These are phyloP conservation scores for Seladonia tumulorum DNA, from an alignment of 2,888 invertebrate genomes.

Conservation along the genomic window DNA sequence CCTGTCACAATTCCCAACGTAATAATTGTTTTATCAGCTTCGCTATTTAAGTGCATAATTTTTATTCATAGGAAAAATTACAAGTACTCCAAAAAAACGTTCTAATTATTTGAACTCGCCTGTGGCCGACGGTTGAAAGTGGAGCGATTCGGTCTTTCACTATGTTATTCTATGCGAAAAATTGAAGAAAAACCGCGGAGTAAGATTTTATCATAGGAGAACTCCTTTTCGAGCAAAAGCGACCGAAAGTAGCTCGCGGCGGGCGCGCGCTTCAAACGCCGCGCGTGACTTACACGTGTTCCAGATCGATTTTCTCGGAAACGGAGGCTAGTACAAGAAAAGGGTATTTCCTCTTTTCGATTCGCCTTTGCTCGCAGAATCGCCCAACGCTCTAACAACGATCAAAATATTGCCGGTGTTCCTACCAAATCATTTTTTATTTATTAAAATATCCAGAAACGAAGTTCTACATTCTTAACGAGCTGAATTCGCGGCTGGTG, in stretches of 20 bases:
- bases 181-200: background rate
- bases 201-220: background rate
- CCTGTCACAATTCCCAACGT: no score
- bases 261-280: background rate
- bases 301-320: conserved; percentile 12
- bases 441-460: background rate
- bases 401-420: no score
- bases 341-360: background rate
- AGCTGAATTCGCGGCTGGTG: conserved; percentile 19
- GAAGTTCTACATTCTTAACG: background rate
- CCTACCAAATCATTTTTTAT: background rate
- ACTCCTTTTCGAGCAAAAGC: background rate
- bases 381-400: accelerated
- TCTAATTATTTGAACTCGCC: background rate
- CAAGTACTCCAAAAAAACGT: no score
- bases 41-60: no score
- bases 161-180: background rate
- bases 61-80: no score
- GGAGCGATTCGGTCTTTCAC: background rate
- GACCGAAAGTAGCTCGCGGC: background rate
- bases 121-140: background rate
- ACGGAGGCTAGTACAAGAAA: background rate
- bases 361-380: background rate
- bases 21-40: no score
- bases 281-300: background rate